Base-by-base conservation (phyloP, 1,140 invertebrate genomes). In the Scaptomyza hsui region DNA sequence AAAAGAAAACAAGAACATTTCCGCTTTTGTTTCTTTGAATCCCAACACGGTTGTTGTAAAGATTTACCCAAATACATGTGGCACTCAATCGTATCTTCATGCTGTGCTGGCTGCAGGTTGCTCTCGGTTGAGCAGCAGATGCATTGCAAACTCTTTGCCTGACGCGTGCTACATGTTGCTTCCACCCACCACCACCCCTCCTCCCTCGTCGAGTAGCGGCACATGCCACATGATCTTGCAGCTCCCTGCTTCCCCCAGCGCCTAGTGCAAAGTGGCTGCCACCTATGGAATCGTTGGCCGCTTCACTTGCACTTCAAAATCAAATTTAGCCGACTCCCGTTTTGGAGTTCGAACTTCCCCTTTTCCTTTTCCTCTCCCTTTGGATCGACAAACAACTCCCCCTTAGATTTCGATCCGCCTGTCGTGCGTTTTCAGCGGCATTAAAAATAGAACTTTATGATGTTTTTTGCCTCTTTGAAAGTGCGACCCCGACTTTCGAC, bases 11-110 rank as follows among this genome's bases (percentile, higher is more conserved):
- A 80, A 86, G 62, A 85, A 88, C 81, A 86, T 85, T 86, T 85
- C 81, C 81, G 81, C 81, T 85, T 85, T 85, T 86, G 81, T 86
- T 85, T 86, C 81, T 85, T 81, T 86, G 81, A 85, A 85, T 85
- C 81, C 86, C 77, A 70, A 85, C 81, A 85, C 69, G 81, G 63
- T 71, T 59, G 73, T 67, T 63, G 72, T 39, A 42, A 15, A 10
- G 24, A 41, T 32, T 15, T 18, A 48, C 7, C 13, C 51, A 48
- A 19, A 13, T 48, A 13, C 26, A 10, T 26, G 10, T 35, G 26
- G 35, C 59, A 45, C 60, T 37, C 59, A 62, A 51, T 41, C 26
- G 64, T 51, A 35, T 55, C 41, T 35, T 53, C 18, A 45, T 35
- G 51, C 65, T 65, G 55, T 44, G 12, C 13, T 4, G 10, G 24